Base-by-base conservation (phyloP, 2,797 vertebrate genomes). In the Danio tinwini region DNA sequence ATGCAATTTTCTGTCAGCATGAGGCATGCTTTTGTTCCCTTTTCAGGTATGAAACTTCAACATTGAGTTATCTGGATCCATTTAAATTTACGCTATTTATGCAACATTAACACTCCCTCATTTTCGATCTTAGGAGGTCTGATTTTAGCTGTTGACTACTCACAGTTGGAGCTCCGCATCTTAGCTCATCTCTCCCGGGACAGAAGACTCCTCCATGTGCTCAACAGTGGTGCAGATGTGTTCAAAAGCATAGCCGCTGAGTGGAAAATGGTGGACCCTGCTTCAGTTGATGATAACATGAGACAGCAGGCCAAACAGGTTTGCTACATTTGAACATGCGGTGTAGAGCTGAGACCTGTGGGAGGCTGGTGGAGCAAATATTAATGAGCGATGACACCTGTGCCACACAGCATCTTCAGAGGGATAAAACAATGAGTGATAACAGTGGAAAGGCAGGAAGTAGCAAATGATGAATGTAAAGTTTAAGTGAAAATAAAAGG, bases 261-360 rank as follows among this genome's bases (percentile, higher is more conserved):
- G 69, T 98, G 97, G 98, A 98, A 97, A 88, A 95, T 94, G 91
- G 87, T 97, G 0, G 93, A 96, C 50, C 92, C 90, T 0, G 90
- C 93, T 74, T 82, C 92, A 29, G 96, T 99, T 65, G 94, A 93
- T 5, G 94, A 97, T 64, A 82, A 77, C 62, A 92, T 96, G 75
- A 94, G 98, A 87, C 98, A 98, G 83, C 96, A 98, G 83, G 96
- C 97, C 55, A 99, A 99, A 85, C 98, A 99, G 96, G 97, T 98
- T 55, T 11, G 7, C 17, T 17, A 73, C 0, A 14, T 47, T 68
- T 14, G 0, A 59, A 16, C 47, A 7, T 14, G 4, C 0, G 0
- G 21, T 53, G 14, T 29, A 13, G 49, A 52, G 49, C 14, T 13
- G 64, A 65, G 47, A 42, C 12, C 0, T 42, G 13, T 14, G 6